phyloP scores from a whole-genome alignment of 1,140 invertebrate genomes.

The Periplaneta americana region DNA sequence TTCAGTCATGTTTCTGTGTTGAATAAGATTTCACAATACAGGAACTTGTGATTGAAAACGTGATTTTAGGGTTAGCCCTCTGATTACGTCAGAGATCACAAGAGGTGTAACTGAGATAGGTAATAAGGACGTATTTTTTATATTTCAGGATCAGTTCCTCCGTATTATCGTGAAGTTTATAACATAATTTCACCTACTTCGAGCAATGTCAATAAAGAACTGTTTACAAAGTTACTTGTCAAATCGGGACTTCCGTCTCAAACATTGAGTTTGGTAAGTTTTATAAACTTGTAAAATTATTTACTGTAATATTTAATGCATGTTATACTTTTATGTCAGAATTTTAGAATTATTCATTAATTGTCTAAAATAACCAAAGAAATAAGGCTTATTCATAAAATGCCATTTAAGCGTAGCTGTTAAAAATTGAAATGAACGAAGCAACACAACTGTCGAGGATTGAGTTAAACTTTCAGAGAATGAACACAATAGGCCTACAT shows the following conservation, averaged over 20 bases:
- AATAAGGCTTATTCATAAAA: too few species aligned
- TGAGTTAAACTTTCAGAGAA: too few species aligned
- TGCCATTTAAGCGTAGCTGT: too few species aligned
- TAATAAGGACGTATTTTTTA: neutral
- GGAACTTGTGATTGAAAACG: neutral
- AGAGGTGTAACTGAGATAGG: neutral
- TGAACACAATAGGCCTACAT: too few species aligned
- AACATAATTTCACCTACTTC: slow-evolving; percentile 5
- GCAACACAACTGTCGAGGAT: too few species aligned
- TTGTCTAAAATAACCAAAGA: too few species aligned
- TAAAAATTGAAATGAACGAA: too few species aligned
- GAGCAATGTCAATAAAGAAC: slow-evolving; percentile 9
- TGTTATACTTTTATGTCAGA: too few species aligned
- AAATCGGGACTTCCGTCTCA: slow-evolving; percentile 14
- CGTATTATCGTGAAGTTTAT: slow-evolving; percentile 17
- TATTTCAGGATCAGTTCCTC: slow-evolving; percentile 8
- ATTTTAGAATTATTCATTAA: too few species aligned
- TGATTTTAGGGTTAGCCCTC: neutral
- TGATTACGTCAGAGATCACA: neutral
- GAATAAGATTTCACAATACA: neutral
- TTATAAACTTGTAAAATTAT: too few species aligned
- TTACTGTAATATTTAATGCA: too few species aligned
- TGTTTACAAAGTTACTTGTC: slow-evolving; percentile 9
- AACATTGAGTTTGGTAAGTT: slow-evolving; percentile 12
- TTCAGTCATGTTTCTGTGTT: neutral